Evolutionary conservation across 2,888 invertebrate genomes (phyloP).

Genomic region (Ectemnius continuus): DNA sequence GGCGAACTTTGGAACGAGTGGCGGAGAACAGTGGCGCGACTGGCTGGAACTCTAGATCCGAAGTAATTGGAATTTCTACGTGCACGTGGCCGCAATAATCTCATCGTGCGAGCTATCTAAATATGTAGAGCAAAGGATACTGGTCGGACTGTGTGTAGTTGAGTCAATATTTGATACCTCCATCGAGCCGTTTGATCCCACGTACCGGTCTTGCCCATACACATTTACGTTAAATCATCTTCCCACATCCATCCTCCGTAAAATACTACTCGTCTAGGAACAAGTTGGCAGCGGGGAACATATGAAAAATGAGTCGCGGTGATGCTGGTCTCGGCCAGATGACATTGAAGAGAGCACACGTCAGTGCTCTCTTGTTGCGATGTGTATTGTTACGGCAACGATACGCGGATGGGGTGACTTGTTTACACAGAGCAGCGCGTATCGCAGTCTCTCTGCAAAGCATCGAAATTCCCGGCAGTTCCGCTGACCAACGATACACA

Average conservation of each 20-base stretch:
- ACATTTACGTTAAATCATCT: slow-evolving; percentile 36
- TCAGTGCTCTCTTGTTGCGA: slow-evolving; percentile 3
- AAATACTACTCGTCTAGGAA: not conserved
- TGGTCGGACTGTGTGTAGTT: slow-evolving; percentile 33
- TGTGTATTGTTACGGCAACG: slow-evolving; percentile 65
- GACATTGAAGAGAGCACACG: too few relatives aligned
- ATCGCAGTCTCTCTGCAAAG: slow-evolving; percentile 23
- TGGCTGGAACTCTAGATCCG: slow-evolving; percentile 19
- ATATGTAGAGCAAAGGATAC: slow-evolving; percentile 44
- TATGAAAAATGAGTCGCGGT: too few relatives aligned
- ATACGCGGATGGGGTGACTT: slow-evolving; percentile 56
- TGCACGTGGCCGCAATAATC: slow-evolving; percentile 36
- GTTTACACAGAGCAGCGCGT: slow-evolving; percentile 61
- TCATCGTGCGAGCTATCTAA: slow-evolving; percentile 38
- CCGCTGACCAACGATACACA: not conserved
- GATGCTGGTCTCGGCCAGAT: too few relatives aligned
- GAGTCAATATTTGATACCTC: slow-evolving; percentile 49
- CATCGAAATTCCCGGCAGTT: slow-evolving; percentile 44
- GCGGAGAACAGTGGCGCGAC: not conserved
- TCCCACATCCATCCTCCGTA: not conserved
- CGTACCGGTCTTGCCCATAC: slow-evolving; percentile 22
- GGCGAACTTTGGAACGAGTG: not conserved
- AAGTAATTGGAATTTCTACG: slow-evolving; percentile 33
- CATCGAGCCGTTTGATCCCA: slow-evolving; percentile 35
- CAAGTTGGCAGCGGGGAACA: not conserved